phyloP scores from a whole-genome alignment of 2,888 invertebrate genomes.

The Ptilodon capucinus region DNA sequence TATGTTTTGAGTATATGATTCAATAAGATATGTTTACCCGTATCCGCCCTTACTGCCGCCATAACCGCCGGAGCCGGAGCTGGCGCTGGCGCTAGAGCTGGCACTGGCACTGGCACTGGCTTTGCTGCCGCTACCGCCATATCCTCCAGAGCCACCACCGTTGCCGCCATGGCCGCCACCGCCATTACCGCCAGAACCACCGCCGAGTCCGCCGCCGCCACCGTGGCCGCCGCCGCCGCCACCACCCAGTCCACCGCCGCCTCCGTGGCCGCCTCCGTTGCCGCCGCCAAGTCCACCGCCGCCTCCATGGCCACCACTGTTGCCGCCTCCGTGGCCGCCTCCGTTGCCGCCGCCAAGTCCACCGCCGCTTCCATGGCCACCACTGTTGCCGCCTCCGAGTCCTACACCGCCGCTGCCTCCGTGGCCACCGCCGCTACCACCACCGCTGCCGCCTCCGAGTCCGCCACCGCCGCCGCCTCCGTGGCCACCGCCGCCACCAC shows the following conservation, averaged over 20 bases:
- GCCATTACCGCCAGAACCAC: slow-evolving; percentile 21
- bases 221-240: slow-evolving; percentile 14
- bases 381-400: slow-evolving; percentile 32
- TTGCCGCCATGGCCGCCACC: slow-evolving; percentile 26
- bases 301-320: slow-evolving; percentile 22
- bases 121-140: slow-evolving; percentile 26
- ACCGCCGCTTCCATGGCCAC: slow-evolving; percentile 29
- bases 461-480: slow-evolving; percentile 28
- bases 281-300: slow-evolving; percentile 14
- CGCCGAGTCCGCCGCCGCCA: slow-evolving; percentile 5
- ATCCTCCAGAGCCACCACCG: slow-evolving; percentile 23
- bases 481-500: slow-evolving; percentile 25
- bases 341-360: slow-evolving; percentile 18
- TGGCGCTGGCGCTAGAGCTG: slow-evolving; percentile 23
- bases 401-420: slow-evolving; percentile 29
- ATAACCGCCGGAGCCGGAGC: slow-evolving; percentile 30
- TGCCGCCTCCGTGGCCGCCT: slow-evolving; percentile 22
- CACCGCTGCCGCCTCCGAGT: slow-evolving; percentile 11
- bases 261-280: slow-evolving; percentile 20
- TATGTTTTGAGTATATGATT: too few relatives aligned
- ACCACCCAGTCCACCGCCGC: slow-evolving; percentile 20
- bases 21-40: slow-evolving; percentile 51
- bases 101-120: slow-evolving; percentile 23
- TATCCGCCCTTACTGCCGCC: slow-evolving; percentile 34
- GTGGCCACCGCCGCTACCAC: slow-evolving; percentile 29